Evolutionary conservation across 2,888 invertebrate genomes (phyloP).

Genomic region (Cenopis cana): DNA sequence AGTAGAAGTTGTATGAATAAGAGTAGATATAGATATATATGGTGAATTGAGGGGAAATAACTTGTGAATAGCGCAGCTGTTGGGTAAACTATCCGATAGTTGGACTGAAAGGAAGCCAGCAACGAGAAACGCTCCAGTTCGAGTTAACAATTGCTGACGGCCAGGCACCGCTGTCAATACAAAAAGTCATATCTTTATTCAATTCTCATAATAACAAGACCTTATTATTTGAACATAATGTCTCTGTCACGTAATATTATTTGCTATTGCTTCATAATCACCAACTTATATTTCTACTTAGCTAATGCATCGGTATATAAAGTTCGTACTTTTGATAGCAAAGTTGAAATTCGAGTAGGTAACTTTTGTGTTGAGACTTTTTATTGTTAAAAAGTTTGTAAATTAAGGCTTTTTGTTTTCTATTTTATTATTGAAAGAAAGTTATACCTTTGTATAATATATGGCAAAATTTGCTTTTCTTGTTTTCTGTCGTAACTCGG

Average conservation of each 20-base stretch:
- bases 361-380: neutral
- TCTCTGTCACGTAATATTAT: slow-evolving; percentile 27
- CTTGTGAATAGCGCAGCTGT: slow-evolving; percentile 13
- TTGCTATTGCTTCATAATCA: slow-evolving; percentile 29
- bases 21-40: neutral
- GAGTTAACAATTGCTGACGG: slow-evolving; percentile 40
- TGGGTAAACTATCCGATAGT: slow-evolving; percentile 43
- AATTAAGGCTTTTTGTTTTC: neutral
- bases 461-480: too few species aligned
- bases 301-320: slow-evolving; percentile 4
- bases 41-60: neutral
- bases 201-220: neutral
- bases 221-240: slow-evolving; percentile 5
- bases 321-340: neutral
- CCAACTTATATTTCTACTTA: slow-evolving; percentile 9
- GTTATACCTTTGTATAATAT: too few species aligned
- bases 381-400: slow-evolving; percentile 6
- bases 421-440: too few species aligned
- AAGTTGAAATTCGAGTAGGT: neutral
- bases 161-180: neutral
- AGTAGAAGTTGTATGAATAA: too few species aligned
- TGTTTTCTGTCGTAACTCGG: too few species aligned
- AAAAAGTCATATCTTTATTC: slow-evolving; percentile 7
- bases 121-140: slow-evolving; percentile 40
- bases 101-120: slow-evolving; percentile 30